Evolutionary conservation across 2,888 invertebrate species (phyloP).

Genomic region (Eumacrocentrus americanus): DNA sequence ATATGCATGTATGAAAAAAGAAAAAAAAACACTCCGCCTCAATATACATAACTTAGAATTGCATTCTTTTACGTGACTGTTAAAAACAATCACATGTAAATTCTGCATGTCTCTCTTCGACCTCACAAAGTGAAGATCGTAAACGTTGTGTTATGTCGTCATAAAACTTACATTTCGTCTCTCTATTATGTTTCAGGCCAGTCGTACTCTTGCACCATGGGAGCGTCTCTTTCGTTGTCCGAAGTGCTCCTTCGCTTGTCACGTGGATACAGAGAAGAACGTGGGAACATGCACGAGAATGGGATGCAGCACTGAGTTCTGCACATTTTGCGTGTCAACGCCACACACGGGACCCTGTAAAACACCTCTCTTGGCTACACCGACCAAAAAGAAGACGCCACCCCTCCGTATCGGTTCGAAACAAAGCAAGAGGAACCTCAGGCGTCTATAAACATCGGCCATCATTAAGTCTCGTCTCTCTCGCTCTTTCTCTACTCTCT

Average conservation of each 20-base stretch:
- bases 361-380: conserved; percentile 56
- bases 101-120: background rate
- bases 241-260: conserved; percentile 56
- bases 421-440: conserved; percentile 57
- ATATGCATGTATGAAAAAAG: too few relatives aligned
- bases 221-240: conserved; percentile 56
- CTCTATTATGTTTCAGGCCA: conserved; percentile 45
- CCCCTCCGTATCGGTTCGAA: conserved; percentile 52
- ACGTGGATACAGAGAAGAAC: conserved; percentile 53
- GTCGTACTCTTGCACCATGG: conserved; percentile 54
- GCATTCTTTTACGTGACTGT: background rate
- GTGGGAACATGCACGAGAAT: conserved; percentile 56
- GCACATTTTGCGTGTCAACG: conserved; percentile 53
- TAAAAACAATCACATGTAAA: background rate
- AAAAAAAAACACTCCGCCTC: too few relatives aligned
- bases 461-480: too few relatives aligned
- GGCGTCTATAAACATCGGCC: too few relatives aligned
- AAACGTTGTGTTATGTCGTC: background rate
- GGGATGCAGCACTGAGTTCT: conserved; percentile 57
- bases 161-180: background rate
- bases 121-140: background rate
- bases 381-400: conserved; percentile 54
- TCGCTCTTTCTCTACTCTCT: too few relatives aligned
- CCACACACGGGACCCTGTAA: conserved; percentile 55
- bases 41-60: background rate